Percentiles rank a stretch among this genome's conserved stretches.
phyloP scores from a whole-genome alignment of 1,140 invertebrate species.

The Pissodes strobi region DNA sequence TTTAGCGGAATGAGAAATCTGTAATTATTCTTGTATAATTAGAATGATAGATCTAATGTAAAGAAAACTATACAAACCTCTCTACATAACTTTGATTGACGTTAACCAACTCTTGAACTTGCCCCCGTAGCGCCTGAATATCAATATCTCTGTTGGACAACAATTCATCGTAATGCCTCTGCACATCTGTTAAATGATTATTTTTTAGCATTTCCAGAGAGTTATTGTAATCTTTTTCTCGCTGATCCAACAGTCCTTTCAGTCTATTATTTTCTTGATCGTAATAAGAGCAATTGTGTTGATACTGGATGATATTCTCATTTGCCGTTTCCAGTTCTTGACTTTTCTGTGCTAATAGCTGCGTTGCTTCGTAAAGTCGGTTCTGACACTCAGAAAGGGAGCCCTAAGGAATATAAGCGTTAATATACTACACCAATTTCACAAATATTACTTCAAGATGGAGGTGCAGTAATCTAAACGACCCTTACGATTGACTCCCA shows the following conservation, averaged over 20 bases:
- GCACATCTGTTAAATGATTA: slow-evolving; percentile 28
- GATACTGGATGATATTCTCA: slow-evolving; percentile 35
- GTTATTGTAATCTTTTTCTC: slow-evolving; percentile 37
- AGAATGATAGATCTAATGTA: neutral
- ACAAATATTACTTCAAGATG: no score
- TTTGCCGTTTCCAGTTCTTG: slow-evolving; percentile 27
- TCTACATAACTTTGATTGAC: slow-evolving; percentile 29
- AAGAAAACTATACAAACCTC: slow-evolving; percentile 11
- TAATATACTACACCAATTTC: no score
- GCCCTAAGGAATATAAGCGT: slow-evolving; percentile 13
- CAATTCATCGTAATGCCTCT: slow-evolving; percentile 45
- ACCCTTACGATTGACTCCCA: no score
- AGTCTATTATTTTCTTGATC: slow-evolving; percentile 36
- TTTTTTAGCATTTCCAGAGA: slow-evolving; percentile 35
- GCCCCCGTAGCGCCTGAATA: slow-evolving; percentile 27
- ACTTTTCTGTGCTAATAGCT: slow-evolving; percentile 24
- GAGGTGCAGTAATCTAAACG: no score
- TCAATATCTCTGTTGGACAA: slow-evolving; percentile 40
- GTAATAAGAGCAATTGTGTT: slow-evolving; percentile 22
- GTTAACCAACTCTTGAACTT: slow-evolving; percentile 31
- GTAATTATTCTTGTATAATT: no score
- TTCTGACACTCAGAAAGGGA: slow-evolving; percentile 20
- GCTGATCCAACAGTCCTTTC: slow-evolving; percentile 25
- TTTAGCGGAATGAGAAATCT: no score
- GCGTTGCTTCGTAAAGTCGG: slow-evolving; percentile 16